phyloP scores from a whole-genome alignment of 2,113 vertebrate species.

The Prietella phreatophila region DNA sequence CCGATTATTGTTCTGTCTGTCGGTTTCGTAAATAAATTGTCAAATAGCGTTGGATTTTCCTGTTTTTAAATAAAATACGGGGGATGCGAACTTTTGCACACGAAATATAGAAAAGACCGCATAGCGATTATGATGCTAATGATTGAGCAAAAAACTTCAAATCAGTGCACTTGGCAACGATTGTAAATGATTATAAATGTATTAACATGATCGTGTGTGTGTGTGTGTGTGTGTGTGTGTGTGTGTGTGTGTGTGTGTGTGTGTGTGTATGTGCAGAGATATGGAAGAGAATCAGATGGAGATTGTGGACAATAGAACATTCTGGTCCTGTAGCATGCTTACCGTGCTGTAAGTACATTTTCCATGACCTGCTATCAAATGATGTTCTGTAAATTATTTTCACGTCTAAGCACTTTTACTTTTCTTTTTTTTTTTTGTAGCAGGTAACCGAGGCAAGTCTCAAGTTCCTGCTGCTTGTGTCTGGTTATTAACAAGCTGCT shows the following conservation, averaged over 20 bases:
- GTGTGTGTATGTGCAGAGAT: conserved; percentile 72
- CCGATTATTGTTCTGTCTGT: not conserved
- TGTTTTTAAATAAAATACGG: not conserved
- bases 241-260: conserved; percentile 8
- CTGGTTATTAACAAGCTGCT: no score
- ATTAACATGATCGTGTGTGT: not conserved
- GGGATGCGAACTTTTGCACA: not conserved
- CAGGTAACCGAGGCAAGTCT: no score
- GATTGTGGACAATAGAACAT: conserved; percentile 83
- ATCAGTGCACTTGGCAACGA: not conserved
- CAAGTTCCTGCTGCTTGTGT: no score
- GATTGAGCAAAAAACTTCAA: not conserved
- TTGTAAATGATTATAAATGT: not conserved
- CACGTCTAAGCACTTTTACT: no score
- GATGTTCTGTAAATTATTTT: not conserved
- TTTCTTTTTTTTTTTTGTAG: no score
- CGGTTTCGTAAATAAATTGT: not conserved
- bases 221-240: no score
- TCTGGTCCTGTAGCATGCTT: conserved; percentile 84
- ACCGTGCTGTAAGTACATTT: conserved; percentile 88
- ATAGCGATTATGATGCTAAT: not conserved
- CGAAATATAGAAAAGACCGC: no score
- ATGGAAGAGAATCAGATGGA: conserved; percentile 90
- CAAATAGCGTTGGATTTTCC: not conserved
- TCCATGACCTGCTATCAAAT: not conserved